Conservation (phyloP, 2,797 vertebrate genomes). For the Harpagifer antarcticus region DNA sequence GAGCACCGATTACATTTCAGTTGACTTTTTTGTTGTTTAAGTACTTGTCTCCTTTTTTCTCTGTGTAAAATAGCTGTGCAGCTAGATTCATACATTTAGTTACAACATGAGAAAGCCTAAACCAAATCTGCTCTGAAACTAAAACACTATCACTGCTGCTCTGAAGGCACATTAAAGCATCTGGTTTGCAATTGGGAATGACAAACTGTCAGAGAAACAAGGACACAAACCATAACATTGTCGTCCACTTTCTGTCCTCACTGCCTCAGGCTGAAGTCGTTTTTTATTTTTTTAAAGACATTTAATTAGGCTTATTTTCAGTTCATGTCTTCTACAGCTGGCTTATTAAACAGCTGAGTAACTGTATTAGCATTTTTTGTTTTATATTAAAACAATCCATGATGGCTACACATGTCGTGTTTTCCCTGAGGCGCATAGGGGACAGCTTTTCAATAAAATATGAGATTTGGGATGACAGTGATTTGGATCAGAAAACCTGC, state of each 20-base stretch:
- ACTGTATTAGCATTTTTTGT: conserved; percentile 71
- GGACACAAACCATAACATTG: conserved; percentile 51
- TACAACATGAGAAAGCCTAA: background rate
- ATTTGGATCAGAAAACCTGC: conserved; percentile 19
- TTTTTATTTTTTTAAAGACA: conserved; percentile 39
- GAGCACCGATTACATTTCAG: background rate
- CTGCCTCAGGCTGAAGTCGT: conserved; percentile 48
- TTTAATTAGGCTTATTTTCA: conserved; percentile 71
- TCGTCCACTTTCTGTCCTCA: conserved; percentile 43
- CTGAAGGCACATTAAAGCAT: conserved; percentile 29
- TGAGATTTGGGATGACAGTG: background rate
- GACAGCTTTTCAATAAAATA: conserved; percentile 17
- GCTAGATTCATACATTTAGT: background rate
- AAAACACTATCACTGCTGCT: conserved; percentile 17
- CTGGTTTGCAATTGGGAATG: conserved; percentile 45
- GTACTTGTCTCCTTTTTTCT: background rate
- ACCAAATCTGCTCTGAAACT: conserved; percentile 36
- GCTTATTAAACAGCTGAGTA: conserved; percentile 73
- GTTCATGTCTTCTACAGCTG: conserved; percentile 71
- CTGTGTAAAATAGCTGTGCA: background rate
- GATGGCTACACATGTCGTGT: conserved; percentile 45
- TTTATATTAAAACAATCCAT: conserved; percentile 69
- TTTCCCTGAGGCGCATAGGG: conserved; percentile 23
- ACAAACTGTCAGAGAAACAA: conserved; percentile 55
- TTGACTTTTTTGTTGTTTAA: background rate